phyloP scores from a whole-genome alignment of 2,113 vertebrate species.

The Ophthalmolycus amberensis region DNA sequence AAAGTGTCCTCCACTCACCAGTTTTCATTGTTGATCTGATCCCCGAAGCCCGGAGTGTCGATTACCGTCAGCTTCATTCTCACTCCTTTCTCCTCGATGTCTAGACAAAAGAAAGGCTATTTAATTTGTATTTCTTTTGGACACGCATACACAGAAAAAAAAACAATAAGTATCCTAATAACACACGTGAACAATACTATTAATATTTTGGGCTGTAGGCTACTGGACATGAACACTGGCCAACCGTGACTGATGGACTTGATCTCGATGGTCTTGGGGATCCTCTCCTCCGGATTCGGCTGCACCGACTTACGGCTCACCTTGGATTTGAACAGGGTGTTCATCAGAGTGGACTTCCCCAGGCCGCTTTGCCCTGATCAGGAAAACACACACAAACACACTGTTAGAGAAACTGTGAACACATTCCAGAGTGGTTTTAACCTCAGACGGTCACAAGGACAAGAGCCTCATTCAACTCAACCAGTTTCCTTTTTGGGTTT shows the following conservation, averaged over 20 bases:
- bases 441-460: background rate
- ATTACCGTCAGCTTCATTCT: slow-evolving; percentile 98
- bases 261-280: slow-evolving; percentile 98
- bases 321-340: slow-evolving; percentile 99
- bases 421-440: slow-evolving; percentile 1
- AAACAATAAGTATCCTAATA: background rate
- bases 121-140: background rate
- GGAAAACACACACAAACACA: slow-evolving; percentile 10
- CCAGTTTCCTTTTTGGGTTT: background rate
- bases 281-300: slow-evolving; percentile 89
- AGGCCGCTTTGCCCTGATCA: slow-evolving; percentile 94
- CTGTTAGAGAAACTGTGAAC: slow-evolving; percentile 15
- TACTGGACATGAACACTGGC: slow-evolving; percentile 17
- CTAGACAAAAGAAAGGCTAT: slow-evolving; percentile 71
- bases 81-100: slow-evolving; percentile 97
- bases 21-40: slow-evolving; percentile 99
- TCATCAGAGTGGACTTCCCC: slow-evolving; percentile 99
- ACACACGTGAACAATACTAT: background rate
- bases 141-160: background rate
- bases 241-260: slow-evolving; percentile 96
- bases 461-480: background rate
- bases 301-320: slow-evolving; percentile 95
- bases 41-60: slow-evolving; percentile 96
- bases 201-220: background rate
- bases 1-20: slow-evolving; percentile 85